A percentile compares a stretch with the other conserved stretches of the same genome.
Evolutionary conservation across 2,888 invertebrate genomes (phyloP).

Genomic region (Aleiodes testaceus): DNA sequence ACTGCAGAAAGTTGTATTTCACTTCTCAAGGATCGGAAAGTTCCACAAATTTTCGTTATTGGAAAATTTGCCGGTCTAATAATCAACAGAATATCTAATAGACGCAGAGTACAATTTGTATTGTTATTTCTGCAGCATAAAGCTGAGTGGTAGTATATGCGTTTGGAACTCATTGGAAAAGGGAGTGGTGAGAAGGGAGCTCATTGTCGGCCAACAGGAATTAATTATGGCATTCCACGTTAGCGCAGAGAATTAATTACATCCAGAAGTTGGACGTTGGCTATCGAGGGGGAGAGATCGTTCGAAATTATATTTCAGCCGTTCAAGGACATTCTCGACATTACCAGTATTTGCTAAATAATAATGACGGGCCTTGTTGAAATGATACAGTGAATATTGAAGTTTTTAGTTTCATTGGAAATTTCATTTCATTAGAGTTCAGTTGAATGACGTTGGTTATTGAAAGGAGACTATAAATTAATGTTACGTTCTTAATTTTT

Average conservation of each 20-base stretch:
- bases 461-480: no score
- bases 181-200: slow-evolving; percentile 24
- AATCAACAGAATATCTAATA: slow-evolving; percentile 6
- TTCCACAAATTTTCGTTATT: slow-evolving; percentile 16
- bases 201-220: slow-evolving; percentile 63
- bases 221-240: slow-evolving; percentile 73
- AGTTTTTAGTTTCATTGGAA: no score
- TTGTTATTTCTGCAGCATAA: slow-evolving; percentile 17
- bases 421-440: no score
- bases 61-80: slow-evolving; percentile 20
- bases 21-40: no score
- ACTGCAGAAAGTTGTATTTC: no score
- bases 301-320: slow-evolving; percentile 63
- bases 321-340: slow-evolving; percentile 24
- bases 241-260: slow-evolving; percentile 72
- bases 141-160: slow-evolving; percentile 23
- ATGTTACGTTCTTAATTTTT: no score
- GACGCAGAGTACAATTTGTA: slow-evolving; percentile 5
- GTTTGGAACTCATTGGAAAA: slow-evolving; percentile 27
- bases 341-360: slow-evolving; percentile 13
- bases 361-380: no score
- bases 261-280: slow-evolving; percentile 71
- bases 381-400: neutral
- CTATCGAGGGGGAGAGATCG: slow-evolving; percentile 56
- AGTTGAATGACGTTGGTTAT: no score